A percentile compares a stretch with the other conserved stretches of the same genome.
Evolutionary conservation across 64 coral and sea anemone species (phyloP).

Genomic region (Stichodactyla mertensii): DNA sequence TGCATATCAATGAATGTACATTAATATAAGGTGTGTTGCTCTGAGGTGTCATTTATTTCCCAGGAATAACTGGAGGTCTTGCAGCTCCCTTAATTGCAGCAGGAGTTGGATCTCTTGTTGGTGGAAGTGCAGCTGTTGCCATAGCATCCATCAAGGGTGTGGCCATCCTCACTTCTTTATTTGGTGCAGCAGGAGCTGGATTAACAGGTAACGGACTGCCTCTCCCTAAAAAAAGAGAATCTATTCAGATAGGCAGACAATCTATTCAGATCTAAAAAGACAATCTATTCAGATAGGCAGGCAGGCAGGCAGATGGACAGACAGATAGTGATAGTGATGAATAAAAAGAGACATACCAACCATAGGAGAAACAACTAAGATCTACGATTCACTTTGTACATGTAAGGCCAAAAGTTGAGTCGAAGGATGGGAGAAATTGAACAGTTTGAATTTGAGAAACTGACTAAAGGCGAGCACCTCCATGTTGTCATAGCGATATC

Average conservation of each 20-base stretch:
- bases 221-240: background rate
- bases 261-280: no score
- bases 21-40: no score
- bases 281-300: background rate
- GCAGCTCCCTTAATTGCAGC: conserved; percentile 67
- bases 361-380: no score
- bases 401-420: conserved; percentile 22
- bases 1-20: no score
- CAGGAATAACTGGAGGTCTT: conserved; percentile 56
- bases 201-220: conserved; percentile 50
- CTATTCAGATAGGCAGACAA: background rate
- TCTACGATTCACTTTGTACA: background rate
- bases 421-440: conserved; percentile 35
- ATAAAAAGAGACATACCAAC: no score
- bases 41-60: background rate
- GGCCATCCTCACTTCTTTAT: conserved; percentile 68
- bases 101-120: conserved; percentile 46
- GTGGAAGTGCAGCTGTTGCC: conserved; percentile 39
- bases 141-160: conserved; percentile 45
- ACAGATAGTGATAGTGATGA: background rate
- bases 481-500: conserved; percentile 28
- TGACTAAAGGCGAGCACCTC: conserved; percentile 21
- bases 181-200: conserved; percentile 80
- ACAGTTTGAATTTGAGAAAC: conserved; percentile 30
- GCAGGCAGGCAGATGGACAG: background rate